phyloP scores from a whole-genome alignment of 2,888 invertebrate species.

The Hirudinaria manillensis region DNA sequence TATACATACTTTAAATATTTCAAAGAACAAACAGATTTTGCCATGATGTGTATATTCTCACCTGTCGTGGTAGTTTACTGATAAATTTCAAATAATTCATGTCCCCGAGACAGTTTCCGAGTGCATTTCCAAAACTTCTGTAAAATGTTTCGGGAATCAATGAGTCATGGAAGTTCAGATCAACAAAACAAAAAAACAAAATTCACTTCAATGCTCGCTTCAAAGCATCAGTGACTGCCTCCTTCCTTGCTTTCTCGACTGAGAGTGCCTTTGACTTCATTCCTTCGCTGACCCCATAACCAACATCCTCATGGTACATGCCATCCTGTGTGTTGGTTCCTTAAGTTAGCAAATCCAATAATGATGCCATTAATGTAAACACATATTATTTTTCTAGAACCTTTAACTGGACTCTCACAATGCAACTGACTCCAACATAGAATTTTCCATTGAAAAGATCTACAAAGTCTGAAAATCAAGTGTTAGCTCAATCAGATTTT shows the following conservation, averaged over 20 bases:
- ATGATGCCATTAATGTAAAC: background rate
- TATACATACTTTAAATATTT: no score
- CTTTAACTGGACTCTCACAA: slow-evolving; percentile 53
- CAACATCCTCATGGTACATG: slow-evolving; percentile 54
- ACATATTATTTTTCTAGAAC: slow-evolving; percentile 32
- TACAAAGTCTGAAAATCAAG: slow-evolving; percentile 49
- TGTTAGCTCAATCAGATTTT: background rate
- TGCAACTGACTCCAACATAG: slow-evolving; percentile 55
- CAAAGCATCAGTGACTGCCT: slow-evolving; percentile 55
- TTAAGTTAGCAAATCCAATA: slow-evolving; percentile 20
- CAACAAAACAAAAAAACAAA: background rate
- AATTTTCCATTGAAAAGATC: slow-evolving; percentile 52
- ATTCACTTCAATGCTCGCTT: slow-evolving; percentile 54
- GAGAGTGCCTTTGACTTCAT: slow-evolving; percentile 54
- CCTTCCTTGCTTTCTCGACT: slow-evolving; percentile 54
- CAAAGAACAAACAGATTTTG: no score
- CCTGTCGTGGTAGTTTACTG: slow-evolving; percentile 46
- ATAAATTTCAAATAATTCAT: slow-evolving; percentile 52
- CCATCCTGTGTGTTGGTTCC: slow-evolving; percentile 47
- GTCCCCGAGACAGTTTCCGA: slow-evolving; percentile 55
- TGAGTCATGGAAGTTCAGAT: no score
- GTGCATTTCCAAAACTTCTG: slow-evolving; percentile 54
- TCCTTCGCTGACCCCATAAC: slow-evolving; percentile 56
- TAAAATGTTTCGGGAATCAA: background rate
- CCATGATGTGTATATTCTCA: no score